Conservation (phyloP, 2,888 invertebrate species). For the Leucophora obtusa region DNA sequence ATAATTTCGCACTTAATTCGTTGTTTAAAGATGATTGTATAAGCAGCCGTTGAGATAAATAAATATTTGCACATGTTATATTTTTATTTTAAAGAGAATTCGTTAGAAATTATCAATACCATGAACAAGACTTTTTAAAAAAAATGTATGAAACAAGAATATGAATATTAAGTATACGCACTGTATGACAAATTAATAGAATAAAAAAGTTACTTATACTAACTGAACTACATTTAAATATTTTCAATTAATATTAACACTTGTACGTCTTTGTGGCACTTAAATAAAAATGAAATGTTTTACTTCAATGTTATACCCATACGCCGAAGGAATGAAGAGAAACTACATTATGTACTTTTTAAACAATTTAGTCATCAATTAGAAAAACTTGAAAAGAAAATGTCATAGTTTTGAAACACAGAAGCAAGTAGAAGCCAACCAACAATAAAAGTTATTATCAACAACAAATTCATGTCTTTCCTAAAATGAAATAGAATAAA, state of each 20-base stretch:
- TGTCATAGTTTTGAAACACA: background rate
- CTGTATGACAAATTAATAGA: background rate
- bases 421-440: background rate
- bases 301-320: background rate
- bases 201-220: background rate
- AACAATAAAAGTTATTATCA: no score
- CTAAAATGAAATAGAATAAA: background rate
- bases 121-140: background rate
- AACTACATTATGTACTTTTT: slow-evolving; percentile 1
- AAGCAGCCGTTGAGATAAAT: slow-evolving; percentile 38
- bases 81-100: background rate
- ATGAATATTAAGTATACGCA: slow-evolving; percentile 29
- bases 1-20: slow-evolving; percentile 43
- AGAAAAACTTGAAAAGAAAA: background rate
- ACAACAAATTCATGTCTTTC: slow-evolving; percentile 20
- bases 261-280: background rate
- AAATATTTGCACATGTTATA: slow-evolving; percentile 10
- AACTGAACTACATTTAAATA: background rate
- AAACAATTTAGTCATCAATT: slow-evolving; percentile 28
- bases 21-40: slow-evolving; percentile 45
- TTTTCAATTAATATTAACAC: background rate
- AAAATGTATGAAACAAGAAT: background rate
- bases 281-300: background rate
- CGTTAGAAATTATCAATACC: background rate
- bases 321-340: background rate